phyloP scores from a whole-genome alignment of 2,888 invertebrate species.

The Andrena chrysosceles region DNA sequence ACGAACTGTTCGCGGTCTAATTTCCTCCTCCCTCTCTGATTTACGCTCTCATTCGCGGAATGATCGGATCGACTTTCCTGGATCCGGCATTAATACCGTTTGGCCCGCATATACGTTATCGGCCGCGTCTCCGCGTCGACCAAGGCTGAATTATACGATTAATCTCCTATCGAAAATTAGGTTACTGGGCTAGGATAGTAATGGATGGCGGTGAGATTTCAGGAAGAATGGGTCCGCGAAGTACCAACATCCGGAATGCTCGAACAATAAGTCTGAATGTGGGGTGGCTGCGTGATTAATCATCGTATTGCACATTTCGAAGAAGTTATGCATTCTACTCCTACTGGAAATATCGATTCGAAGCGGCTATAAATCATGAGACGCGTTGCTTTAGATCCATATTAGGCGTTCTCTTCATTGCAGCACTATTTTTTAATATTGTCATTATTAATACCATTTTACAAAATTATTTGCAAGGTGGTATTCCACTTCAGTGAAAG shows the following conservation, averaged over 20 bases:
- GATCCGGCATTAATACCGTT: slow-evolving; percentile 62
- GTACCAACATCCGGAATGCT: slow-evolving; percentile 11
- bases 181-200: slow-evolving; percentile 68
- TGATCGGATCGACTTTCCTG: slow-evolving; percentile 58
- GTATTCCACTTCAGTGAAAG: too few species aligned
- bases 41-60: slow-evolving; percentile 38
- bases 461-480: background rate
- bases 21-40: slow-evolving; percentile 50
- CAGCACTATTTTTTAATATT: background rate
- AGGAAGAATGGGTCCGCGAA: slow-evolving; percentile 28
- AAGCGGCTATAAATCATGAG: background rate
- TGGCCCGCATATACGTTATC: slow-evolving; percentile 66
- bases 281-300: slow-evolving; percentile 19
- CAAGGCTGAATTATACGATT: slow-evolving; percentile 71
- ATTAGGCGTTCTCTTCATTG: background rate
- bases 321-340: slow-evolving; percentile 19
- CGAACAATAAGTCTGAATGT: slow-evolving; percentile 18
- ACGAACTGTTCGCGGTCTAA: slow-evolving; percentile 50
- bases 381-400: background rate
- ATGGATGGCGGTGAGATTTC: slow-evolving; percentile 46
- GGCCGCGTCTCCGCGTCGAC: slow-evolving; percentile 49
- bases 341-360: slow-evolving; percentile 1
- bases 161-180: slow-evolving; percentile 74
- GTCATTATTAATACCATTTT: background rate
- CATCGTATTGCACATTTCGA: slow-evolving; percentile 28